Conservation (phyloP, 2,797 vertebrate species). For the Anas georgica region DNA sequence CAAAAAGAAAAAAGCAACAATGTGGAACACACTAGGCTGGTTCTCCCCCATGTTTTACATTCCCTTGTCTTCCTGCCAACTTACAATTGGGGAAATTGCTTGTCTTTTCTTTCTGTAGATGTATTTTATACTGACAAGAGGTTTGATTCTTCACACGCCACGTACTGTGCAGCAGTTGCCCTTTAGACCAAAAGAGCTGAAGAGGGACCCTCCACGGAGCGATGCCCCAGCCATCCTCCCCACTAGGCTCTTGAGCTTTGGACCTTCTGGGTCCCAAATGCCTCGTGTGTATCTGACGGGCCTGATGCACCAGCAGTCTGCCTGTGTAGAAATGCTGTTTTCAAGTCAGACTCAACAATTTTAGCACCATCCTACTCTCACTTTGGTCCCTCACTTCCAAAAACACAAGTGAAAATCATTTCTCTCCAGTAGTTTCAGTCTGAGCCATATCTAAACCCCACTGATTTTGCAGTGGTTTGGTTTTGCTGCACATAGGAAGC, state of each 20-base stretch:
- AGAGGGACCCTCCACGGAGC: neutral
- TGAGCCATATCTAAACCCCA: neutral
- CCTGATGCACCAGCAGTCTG: neutral
- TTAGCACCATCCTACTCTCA: neutral
- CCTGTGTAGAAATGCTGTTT: neutral
- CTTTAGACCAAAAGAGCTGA: neutral
- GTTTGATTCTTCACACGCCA: neutral
- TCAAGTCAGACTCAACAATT: neutral
- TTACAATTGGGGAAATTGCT: neutral
- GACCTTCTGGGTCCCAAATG: neutral
- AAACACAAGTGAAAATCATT: neutral
- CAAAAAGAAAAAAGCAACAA: no score
- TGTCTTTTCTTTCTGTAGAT: neutral
- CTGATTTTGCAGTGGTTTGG: neutral
- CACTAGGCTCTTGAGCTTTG: neutral
- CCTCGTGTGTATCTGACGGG: neutral
- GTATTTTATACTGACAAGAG: neutral
- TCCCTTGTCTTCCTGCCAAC: neutral
- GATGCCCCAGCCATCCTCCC: neutral
- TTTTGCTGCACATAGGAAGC: neutral
- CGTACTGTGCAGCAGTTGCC: neutral
- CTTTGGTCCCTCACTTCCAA: neutral
- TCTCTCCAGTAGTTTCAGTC: neutral
- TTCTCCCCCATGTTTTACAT: neutral
- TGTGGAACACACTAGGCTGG: rapidly evolving